Base-by-base conservation (phyloP, 2,888 invertebrate genomes). In the Drosophila barbarae region DNA sequence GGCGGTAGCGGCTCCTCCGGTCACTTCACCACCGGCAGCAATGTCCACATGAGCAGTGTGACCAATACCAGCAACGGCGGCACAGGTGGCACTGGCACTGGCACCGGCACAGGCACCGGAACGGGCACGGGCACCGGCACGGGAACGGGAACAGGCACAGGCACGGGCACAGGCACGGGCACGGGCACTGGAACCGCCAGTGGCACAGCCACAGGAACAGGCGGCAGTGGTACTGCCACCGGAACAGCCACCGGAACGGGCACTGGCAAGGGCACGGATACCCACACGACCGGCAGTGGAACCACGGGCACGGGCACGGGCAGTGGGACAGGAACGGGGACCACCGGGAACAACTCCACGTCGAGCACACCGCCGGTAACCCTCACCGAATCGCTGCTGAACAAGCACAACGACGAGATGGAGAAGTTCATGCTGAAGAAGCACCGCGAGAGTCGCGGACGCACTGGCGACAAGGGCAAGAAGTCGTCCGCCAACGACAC, bases 331-430 rank as follows among this genome's bases (percentile, higher is more conserved):
- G 28, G 28, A 21, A 55, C 54, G 3, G 46, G 30, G 9, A 30
- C 7, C 18, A 30, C 32, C 13, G 32, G 32, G 2, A 30, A 30
- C 30, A 46, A 10, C 30, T 46, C 46, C 12, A 13, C 46, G 13
- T 21, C 13, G 84, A 85, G 26, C 34, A 90, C 91, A 32, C 91
- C 91, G 46, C 88, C 90, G 7, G 41, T 75, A 0, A 91, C 91
- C 18, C 87, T 94, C 10, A 94, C 93, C 0, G 92, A 93, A 85
- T 91, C 91, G 1, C 77, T 93, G 42, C 87, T 94, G 6, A 91
- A 89, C 77, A 94, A 94, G 81, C 96, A 96, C 87, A 96, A 95
- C 77, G 91, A 92, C 69, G 93, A 94, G 64, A 96, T 96, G 96
- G 95, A 95, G 86, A 95, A 94, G 78, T 91, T 92, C 50, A 91